A percentile compares a stretch with the other conserved stretches of the same genome.
Evolutionary conservation across 2,797 vertebrate genomes (phyloP).

Genomic region (Lepilemur ruficaudatus): DNA sequence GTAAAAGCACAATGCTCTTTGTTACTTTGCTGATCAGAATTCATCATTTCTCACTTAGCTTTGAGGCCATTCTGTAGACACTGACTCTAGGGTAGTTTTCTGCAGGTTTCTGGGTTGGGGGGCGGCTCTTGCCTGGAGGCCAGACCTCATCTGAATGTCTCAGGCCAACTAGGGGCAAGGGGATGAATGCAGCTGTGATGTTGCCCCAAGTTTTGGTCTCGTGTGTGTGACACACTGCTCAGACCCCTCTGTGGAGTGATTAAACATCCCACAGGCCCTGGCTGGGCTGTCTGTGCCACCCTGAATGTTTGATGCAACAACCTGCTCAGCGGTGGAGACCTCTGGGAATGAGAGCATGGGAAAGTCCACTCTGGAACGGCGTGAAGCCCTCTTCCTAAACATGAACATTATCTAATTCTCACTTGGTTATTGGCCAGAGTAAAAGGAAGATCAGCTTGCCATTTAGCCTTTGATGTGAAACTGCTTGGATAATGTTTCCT

Average conservation of each 20-base stretch:
- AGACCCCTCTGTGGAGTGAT: neutral
- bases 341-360: conserved; percentile 76
- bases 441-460: conserved; percentile 76
- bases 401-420: conserved; percentile 78
- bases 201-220: neutral
- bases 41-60: neutral
- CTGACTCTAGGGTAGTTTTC: neutral
- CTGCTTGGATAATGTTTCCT: conserved; percentile 85
- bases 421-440: conserved; percentile 80
- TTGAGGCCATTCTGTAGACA: neutral
- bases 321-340: conserved; percentile 78
- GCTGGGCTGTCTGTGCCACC: conserved; percentile 66
- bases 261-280: conserved; percentile 70
- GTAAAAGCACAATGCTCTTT: neutral
- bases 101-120: neutral
- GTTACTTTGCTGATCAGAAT: neutral
- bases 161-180: neutral
- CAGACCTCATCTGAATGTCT: neutral
- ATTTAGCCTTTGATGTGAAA: conserved; percentile 83
- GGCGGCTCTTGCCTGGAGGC: neutral
- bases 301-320: neutral
- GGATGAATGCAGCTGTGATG: too few species aligned
- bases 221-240: neutral
- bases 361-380: conserved; percentile 77
- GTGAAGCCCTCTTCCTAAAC: conserved; percentile 79